Evolutionary conservation across 2,888 invertebrate genomes (phyloP).

Genomic region (Scaeva pyrastri): DNA sequence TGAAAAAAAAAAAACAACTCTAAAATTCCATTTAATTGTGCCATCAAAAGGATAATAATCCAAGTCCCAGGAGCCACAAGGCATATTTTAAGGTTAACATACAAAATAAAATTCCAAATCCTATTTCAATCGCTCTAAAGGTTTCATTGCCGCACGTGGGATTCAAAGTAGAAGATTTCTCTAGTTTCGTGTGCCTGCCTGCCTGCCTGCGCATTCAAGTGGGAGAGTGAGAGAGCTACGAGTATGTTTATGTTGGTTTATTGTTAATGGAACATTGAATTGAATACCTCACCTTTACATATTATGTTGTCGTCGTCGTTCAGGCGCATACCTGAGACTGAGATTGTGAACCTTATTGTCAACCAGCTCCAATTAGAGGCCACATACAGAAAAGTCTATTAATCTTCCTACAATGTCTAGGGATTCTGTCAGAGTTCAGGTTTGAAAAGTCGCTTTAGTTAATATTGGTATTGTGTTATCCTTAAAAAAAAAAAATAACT

Average conservation of each 20-base stretch:
- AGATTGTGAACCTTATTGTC: constrained; percentile 61
- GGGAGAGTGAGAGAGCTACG: neutral
- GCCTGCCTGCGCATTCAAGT: too few relatives aligned
- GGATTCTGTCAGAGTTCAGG: constrained; percentile 62
- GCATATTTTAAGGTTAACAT: constrained; percentile 15
- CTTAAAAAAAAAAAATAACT: constrained; percentile 37
- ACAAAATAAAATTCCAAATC: constrained; percentile 56
- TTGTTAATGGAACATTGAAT: constrained; percentile 65
- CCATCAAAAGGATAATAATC: constrained; percentile 62
- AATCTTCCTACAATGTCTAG: constrained; percentile 69
- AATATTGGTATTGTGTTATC: neutral
- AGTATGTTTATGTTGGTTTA: too few relatives aligned
- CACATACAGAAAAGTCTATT: constrained; percentile 62
- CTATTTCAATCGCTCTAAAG: constrained; percentile 44
- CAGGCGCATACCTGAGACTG: constrained; percentile 64
- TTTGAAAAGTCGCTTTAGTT: constrained; percentile 37
- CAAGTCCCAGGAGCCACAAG: constrained; percentile 67
- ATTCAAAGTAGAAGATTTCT: constrained; percentile 66
- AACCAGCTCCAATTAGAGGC: constrained; percentile 68
- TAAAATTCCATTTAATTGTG: constrained; percentile 64
- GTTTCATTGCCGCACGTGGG: constrained; percentile 59
- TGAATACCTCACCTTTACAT: constrained; percentile 3
- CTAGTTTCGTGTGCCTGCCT: neutral
- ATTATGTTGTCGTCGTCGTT: constrained; percentile 54
- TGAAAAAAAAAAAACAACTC: constrained; percentile 22